Base-by-base conservation (phyloP, 2,888 invertebrate species). In the Agonopterix alstromeriana region DNA sequence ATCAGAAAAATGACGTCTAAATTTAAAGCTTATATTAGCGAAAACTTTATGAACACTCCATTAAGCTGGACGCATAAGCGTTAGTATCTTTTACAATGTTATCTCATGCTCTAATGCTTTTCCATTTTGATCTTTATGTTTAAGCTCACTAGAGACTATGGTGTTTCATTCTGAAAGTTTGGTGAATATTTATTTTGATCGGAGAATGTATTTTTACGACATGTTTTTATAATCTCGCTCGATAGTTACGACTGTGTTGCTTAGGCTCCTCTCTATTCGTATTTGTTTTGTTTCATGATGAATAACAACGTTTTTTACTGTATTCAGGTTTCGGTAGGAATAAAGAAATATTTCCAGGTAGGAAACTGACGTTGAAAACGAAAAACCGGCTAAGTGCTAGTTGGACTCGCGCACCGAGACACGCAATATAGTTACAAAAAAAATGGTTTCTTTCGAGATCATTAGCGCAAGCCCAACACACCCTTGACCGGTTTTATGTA, bases 151-250 rank as follows among this genome's bases (percentile, higher is more conserved):
- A 58, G 48, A 51, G 49, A 47, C 10, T 8, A 8, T 14, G 14
- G 8, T 42, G 7, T 2, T 11, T 17, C 10, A 9, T 44, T 42
- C 10, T 11, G 36, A 11, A 44, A 27, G 11, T 45, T 50, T 47
- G 47, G 61, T 64, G 61, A 67, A 67, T 72, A 67, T 72, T 71
- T 70, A 69, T 65, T 64, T 60, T 59, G 59, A 66, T 73, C 64
- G 61, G 52, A 53, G 55, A 58, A 59, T 63, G 58, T 63, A 61
- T 66, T 74, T 75, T 77, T 73, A 75, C 59, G 64, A 54, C 63
- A 66, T 75, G 73, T 73, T 77, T 78, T 78, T 77, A 75, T 77
- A 78, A 77, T 77, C 77, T 70, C 55, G 58, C 57, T 55, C 57
- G 60, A 65, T 66, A 58, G 65, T 68, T 64, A 67, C 58, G 70